These are phyloP conservation scores for Vulpes vulpes DNA, from an alignment of 2,113 vertebrate species.

Conservation along the genomic window DNA sequence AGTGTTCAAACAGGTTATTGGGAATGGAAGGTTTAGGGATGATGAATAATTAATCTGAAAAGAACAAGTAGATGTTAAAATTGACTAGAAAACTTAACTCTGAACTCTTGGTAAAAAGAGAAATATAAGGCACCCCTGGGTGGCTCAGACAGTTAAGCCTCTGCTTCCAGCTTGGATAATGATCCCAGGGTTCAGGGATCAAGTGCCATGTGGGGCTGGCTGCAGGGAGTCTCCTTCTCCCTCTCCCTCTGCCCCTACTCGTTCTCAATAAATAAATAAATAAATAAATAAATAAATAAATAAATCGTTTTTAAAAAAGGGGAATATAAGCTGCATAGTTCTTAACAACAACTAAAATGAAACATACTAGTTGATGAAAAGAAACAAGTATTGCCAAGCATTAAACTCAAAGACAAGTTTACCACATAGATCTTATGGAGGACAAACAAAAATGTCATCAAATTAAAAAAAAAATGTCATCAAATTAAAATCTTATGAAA, in stretches of 20 bases:
- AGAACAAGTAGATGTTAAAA: slow-evolving; percentile 2
- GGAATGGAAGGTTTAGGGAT: neutral
- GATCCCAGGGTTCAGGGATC: neutral
- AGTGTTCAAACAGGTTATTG: neutral
- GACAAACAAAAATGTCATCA: neutral
- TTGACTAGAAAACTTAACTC: neutral
- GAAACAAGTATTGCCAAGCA: neutral
- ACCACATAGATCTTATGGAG: neutral
- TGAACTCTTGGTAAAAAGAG: neutral
- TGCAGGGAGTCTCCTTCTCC: neutral
- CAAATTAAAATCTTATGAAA: neutral
- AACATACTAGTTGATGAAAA: neutral
- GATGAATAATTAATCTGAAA: neutral
- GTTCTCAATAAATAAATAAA: neutral
- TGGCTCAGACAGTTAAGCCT: neutral
- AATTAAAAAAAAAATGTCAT: neutral
- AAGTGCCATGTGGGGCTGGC: neutral
- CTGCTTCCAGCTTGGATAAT: neutral
- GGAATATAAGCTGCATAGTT: neutral
- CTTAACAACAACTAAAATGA: neutral
- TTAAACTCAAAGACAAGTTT: slow-evolving; percentile 9
- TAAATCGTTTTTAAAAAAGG: neutral
- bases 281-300: neutral
- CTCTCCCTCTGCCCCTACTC: neutral
- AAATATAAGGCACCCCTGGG: neutral